phyloP scores from a whole-genome alignment of 2,113 vertebrate genomes.

The Pseudopipra pipra region DNA sequence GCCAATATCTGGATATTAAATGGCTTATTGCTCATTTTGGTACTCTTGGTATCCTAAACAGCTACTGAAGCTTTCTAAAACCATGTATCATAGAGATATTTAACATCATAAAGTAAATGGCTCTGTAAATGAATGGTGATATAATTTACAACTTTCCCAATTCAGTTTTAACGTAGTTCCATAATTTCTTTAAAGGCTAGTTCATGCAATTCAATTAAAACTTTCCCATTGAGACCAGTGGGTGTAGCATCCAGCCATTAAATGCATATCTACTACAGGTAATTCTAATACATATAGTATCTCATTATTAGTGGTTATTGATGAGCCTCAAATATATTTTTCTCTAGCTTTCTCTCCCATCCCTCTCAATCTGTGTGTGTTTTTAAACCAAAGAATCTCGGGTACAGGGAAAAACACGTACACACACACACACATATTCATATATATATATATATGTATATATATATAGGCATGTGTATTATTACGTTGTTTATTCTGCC shows the following conservation, averaged over 20 bases:
- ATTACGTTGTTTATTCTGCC: background rate
- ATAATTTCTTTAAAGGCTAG: background rate
- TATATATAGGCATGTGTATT: background rate
- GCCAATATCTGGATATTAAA: background rate
- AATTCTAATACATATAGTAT: background rate
- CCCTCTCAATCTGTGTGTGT: background rate
- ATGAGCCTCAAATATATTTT: background rate
- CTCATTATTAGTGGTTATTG: background rate
- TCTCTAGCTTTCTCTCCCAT: background rate
- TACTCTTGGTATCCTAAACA: background rate
- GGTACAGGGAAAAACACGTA: background rate
- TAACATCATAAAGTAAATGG: background rate
- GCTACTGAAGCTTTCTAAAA: background rate
- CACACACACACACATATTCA: too few relatives aligned
- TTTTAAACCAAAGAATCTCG: background rate
- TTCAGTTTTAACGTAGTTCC: background rate
- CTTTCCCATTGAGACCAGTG: background rate
- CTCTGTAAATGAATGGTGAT: background rate
- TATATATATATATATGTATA: background rate
- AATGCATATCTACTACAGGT: background rate
- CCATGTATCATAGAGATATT: background rate
- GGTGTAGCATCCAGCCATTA: background rate
- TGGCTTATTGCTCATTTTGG: background rate
- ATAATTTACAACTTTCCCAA: background rate
- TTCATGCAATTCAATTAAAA: background rate